Conservation (phyloP, 2,113 vertebrate species). For the Probosciger aterrimus region DNA sequence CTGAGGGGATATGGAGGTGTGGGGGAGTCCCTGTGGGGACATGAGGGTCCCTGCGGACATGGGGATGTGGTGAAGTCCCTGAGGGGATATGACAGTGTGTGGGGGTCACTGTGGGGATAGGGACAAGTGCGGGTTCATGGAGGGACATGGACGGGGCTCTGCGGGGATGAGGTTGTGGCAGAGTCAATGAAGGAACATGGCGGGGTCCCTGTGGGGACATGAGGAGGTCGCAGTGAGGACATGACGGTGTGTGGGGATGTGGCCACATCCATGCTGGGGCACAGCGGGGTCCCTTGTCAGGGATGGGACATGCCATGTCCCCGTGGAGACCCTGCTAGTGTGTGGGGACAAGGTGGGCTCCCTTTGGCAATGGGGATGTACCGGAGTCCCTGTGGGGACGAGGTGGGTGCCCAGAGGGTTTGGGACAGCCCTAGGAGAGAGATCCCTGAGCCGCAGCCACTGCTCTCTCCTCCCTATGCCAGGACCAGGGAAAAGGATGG, state of each 20-base stretch:
- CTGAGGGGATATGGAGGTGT: not conserved
- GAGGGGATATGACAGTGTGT: not conserved
- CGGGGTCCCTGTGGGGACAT: not conserved
- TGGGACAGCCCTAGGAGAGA: not conserved
- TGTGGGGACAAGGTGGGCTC: not conserved
- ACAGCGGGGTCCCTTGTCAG: too few species aligned
- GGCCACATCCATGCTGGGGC: not conserved
- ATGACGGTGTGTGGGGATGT: fast-evolving
- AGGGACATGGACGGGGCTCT: not conserved
- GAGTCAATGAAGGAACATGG: not conserved
- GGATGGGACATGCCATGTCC: fast-evolving
- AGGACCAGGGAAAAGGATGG: not conserved
- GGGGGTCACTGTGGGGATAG: not conserved
- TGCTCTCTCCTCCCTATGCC: fast-evolving
- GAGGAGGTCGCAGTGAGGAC: fast-evolving
- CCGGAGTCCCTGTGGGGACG: too few species aligned
- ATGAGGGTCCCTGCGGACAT: not conserved
- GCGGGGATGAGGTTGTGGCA: not conserved
- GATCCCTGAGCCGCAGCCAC: not conserved
- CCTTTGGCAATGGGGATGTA: not conserved
- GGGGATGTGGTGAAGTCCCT: not conserved
- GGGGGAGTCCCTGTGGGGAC: not conserved
- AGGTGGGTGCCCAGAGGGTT: fast-evolving
- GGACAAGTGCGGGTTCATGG: not conserved
- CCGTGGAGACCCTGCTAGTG: fast-evolving